A percentile compares a stretch with the other conserved stretches of the same genome.
Evolutionary conservation across 2,888 invertebrate species (phyloP).

Genomic region (Drosophila recens): DNA sequence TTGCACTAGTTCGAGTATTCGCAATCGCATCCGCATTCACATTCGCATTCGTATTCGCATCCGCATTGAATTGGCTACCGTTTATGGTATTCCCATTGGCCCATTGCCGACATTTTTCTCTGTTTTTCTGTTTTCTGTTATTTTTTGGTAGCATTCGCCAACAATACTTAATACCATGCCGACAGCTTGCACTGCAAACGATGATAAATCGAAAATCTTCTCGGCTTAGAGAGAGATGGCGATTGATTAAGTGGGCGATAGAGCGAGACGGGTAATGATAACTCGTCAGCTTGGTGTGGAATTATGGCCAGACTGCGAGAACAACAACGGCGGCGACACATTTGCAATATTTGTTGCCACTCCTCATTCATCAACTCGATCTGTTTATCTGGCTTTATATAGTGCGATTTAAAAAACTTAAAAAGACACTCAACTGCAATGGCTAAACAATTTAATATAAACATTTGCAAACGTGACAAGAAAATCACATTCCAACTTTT

Average conservation of each 20-base stretch:
- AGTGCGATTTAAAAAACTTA: neutral
- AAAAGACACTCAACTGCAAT: slow-evolving; percentile 8
- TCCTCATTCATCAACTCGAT: slow-evolving; percentile 26
- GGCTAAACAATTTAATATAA: slow-evolving; percentile 44
- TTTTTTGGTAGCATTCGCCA: slow-evolving; percentile 47
- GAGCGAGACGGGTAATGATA: slow-evolving; percentile 34
- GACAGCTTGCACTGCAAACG: slow-evolving; percentile 75
- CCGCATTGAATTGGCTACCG: slow-evolving; percentile 55
- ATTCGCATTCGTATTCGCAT: slow-evolving; percentile 27
- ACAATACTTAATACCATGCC: slow-evolving; percentile 73
- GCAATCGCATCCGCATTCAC: slow-evolving; percentile 14
- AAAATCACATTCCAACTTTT: slow-evolving; percentile 77
- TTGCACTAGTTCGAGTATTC: slow-evolving; percentile 23
- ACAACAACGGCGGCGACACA: slow-evolving; percentile 30
- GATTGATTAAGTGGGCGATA: slow-evolving; percentile 1
- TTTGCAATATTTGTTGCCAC: slow-evolving; percentile 36
- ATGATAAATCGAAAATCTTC: slow-evolving; percentile 80
- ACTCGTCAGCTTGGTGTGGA: slow-evolving; percentile 46
- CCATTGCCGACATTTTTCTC: slow-evolving; percentile 25
- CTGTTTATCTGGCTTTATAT: slow-evolving; percentile 21
- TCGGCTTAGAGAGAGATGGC: slow-evolving; percentile 60
- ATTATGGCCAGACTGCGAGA: slow-evolving; percentile 36
- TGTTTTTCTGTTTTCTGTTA: slow-evolving; percentile 11
- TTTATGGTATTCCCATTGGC: slow-evolving; percentile 61
- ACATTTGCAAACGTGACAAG: slow-evolving; percentile 66